phyloP scores from a whole-genome alignment of 1,140 invertebrate genomes.

The Aphidius gifuensis region DNA sequence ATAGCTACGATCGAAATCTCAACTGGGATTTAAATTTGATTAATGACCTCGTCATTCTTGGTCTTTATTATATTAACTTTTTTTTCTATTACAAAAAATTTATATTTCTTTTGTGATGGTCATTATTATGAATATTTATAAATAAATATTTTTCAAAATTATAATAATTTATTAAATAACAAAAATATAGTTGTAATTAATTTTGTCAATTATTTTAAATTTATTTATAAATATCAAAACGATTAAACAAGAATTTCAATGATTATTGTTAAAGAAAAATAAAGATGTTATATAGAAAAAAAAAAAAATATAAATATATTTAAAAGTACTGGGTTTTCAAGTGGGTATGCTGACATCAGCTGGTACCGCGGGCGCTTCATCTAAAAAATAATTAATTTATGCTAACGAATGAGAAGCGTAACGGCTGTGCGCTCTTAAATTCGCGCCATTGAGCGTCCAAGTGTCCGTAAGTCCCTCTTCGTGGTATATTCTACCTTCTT shows the following conservation, averaged over 20 bases:
- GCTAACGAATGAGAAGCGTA: constrained; percentile 55
- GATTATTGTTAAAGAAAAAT: background rate
- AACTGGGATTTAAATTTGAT: constrained; percentile 22
- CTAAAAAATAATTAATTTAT: constrained; percentile 55
- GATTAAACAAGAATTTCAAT: background rate
- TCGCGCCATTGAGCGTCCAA: constrained; percentile 55
- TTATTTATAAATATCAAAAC: too few species aligned
- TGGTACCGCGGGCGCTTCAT: constrained; percentile 29
- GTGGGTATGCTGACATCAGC: constrained; percentile 34
- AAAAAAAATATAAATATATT: background rate
- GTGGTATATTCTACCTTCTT: constrained; percentile 24
- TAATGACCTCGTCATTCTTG: constrained; percentile 9
- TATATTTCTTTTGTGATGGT: background rate
- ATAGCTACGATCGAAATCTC: constrained; percentile 21
- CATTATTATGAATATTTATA: background rate
- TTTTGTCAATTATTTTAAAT: too few species aligned
- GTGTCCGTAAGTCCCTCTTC: constrained; percentile 51
- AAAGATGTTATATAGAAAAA: background rate
- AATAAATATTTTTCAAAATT: background rate
- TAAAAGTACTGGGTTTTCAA: background rate
- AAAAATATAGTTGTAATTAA: too few species aligned
- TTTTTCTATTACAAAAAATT: background rate
- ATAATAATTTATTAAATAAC: background rate
- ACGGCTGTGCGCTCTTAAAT: constrained; percentile 53
- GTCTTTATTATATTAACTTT: constrained; percentile 2